Percentiles rank a stretch among this genome's conserved stretches.
These are phyloP conservation scores for Hymenochirus boettgeri DNA, from an alignment of 2,113 vertebrate species.

Conservation along the genomic window DNA sequence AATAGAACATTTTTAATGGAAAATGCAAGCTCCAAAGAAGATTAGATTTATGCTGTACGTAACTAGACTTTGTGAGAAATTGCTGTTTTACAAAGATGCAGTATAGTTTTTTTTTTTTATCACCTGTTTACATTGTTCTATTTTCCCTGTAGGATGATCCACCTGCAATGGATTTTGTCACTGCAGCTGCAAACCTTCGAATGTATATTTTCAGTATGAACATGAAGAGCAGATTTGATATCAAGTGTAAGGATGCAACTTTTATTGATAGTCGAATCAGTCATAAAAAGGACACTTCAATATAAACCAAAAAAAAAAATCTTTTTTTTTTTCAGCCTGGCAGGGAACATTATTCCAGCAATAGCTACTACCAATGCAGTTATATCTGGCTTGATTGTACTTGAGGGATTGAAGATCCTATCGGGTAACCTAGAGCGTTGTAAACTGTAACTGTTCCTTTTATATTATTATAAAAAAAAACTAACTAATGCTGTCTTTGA, in stretches of 20 bases:
- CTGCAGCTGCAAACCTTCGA: slow-evolving; percentile 87
- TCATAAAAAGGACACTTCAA: background rate
- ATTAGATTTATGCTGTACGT: no score
- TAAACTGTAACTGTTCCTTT: slow-evolving; percentile 67
- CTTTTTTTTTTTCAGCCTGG: slow-evolving; percentile 75
- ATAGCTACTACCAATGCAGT: slow-evolving; percentile 97
- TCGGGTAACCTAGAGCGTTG: slow-evolving; percentile 88
- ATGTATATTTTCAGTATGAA: slow-evolving; percentile 98
- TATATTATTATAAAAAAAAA: slow-evolving; percentile 3
- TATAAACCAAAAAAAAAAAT: slow-evolving; percentile 39
- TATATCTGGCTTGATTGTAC: slow-evolving; percentile 92
- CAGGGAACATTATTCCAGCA: slow-evolving; percentile 96
- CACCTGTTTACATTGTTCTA: no score
- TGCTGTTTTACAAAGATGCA: no score
- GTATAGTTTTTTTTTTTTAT: background rate
- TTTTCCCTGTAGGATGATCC: slow-evolving; percentile 79
- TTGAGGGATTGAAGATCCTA: slow-evolving; percentile 90
- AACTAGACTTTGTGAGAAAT: no score
- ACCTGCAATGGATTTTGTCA: slow-evolving; percentile 96
- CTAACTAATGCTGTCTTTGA: slow-evolving; percentile 18
- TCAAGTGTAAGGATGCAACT: slow-evolving; percentile 83
- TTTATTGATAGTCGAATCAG: background rate
- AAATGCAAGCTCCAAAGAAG: no score
- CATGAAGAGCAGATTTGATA: slow-evolving; percentile 96
- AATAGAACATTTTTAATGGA: no score